Evolutionary conservation across 1,140 invertebrate genomes (phyloP), one percentile per base, ranked within the genome.

Genomic region (Aphaenogaster rudis): DNA sequence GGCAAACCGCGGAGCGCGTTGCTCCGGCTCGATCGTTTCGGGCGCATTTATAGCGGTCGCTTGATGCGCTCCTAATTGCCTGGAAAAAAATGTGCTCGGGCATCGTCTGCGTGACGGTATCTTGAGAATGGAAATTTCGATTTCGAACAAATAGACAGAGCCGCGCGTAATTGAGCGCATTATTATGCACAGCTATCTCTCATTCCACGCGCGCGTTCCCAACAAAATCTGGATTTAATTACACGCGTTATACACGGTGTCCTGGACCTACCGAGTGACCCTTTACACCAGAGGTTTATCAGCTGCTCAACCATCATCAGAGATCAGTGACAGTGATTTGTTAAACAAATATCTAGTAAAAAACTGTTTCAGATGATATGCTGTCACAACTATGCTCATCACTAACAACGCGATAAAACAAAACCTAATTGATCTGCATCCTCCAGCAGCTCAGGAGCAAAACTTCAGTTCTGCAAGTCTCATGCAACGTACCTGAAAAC

Each of bases 11-110:
- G 76, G 76, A 48, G 76, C 39, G 57, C 39, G 9, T 45, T 63
- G 50, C n/a, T 59, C 52, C 74, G 39, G 21, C 39, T 11, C 76
- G 21, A 78, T 21, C 57, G 59, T 52, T 63, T 45, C 17, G 28
- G 13, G 28, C 28, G 59, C 59, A 79, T 79, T 79, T 79, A 79
- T 79, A 28, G 45, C 77, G 77, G 59, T 64, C 77, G 59, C 77
- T 79, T 79, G 77, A 79, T 79, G 77, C 77, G 77, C 59, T 66
- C 77, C 45, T 79, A 79, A 79, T 79, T 79, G 59, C 59, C 42
- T 66, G 42, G 61, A 79, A 79, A 78, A 77, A 79, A 66, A 79
- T 64, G 57, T 36, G 45, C 11, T 13, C 57, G 28, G 45, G 69
- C 28, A 72, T 28, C 42, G 42, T 78, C 76, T 63, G 74, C 15